A percentile compares a stretch with the other conserved stretches of the same genome.
Evolutionary conservation across 2,113 vertebrate genomes (phyloP).

Genomic region (Setophaga petechia): DNA sequence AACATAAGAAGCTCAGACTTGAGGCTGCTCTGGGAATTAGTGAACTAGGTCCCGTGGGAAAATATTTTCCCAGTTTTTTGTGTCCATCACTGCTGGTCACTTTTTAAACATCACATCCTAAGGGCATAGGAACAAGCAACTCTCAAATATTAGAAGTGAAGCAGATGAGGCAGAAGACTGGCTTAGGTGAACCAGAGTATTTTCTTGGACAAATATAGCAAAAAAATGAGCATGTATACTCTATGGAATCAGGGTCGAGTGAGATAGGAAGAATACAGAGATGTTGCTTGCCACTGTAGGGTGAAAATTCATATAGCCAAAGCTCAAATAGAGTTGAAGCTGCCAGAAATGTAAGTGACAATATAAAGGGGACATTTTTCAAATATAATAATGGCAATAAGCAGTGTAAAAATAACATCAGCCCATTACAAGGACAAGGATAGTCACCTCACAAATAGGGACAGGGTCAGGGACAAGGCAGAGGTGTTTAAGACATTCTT

Average conservation of each 20-base stretch:
- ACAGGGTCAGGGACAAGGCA: not conserved
- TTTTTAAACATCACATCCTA: not conserved
- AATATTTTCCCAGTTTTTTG: not conserved
- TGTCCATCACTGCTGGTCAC: not conserved
- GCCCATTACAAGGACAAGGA: accelerated
- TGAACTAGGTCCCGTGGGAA: not conserved
- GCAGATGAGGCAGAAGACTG: not conserved
- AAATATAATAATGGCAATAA: not conserved
- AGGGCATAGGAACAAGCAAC: not conserved
- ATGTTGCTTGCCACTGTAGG: not conserved
- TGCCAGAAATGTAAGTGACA: not conserved
- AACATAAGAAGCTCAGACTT: not conserved
- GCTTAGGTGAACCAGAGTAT: not conserved
- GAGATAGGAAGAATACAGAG: not conserved
- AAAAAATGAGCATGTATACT: not conserved
- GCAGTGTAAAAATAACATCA: not conserved
- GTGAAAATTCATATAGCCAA: not conserved
- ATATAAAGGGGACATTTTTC: not conserved
- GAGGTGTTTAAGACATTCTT: accelerated
- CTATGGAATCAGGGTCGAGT: not conserved
- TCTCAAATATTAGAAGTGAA: not conserved
- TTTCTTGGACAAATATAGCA: not conserved
- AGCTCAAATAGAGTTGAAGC: not conserved
- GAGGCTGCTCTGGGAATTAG: not conserved
- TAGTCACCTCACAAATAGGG: not conserved